Percentiles rank a stretch among this genome's conserved stretches.
These are phyloP conservation scores for Trichosurus vulpecula DNA, from an alignment of 2,797 vertebrate genomes.

Conservation along the genomic window DNA sequence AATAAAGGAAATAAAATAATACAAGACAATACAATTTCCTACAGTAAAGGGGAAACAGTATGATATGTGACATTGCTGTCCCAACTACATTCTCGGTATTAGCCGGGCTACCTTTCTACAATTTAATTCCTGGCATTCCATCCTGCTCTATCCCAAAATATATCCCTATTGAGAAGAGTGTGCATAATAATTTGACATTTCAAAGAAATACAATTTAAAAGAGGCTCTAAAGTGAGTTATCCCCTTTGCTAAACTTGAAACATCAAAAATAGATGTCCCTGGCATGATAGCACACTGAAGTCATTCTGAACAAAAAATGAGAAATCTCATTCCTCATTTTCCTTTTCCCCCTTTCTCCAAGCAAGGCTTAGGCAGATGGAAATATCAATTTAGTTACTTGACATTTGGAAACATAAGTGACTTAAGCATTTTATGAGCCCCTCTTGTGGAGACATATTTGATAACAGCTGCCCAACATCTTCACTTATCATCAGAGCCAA, in stretches of 20 bases:
- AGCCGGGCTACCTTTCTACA: not conserved
- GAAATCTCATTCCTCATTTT: slow-evolving; percentile 76
- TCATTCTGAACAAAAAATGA: slow-evolving; percentile 74
- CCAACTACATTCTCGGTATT: slow-evolving; percentile 10
- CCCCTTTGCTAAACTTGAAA: slow-evolving; percentile 69
- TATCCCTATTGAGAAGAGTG: slow-evolving; percentile 30
- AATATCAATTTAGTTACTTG: slow-evolving; percentile 74
- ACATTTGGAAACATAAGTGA: slow-evolving; percentile 76
- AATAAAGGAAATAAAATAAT: not conserved
- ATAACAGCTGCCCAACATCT: slow-evolving; percentile 71
- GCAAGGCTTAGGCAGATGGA: slow-evolving; percentile 75
- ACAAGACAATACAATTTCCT: not conserved
- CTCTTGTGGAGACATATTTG: slow-evolving; percentile 76
- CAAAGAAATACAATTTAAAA: slow-evolving; percentile 73
- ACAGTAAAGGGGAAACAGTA: not conserved
- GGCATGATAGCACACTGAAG: slow-evolving; percentile 75
- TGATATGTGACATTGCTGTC: not conserved
- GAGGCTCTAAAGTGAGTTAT: slow-evolving; percentile 63
- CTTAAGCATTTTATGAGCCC: slow-evolving; percentile 67
- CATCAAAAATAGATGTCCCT: slow-evolving; percentile 79
- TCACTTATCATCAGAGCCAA: slow-evolving; percentile 65
- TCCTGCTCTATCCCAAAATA: slow-evolving; percentile 59
- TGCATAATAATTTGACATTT: slow-evolving; percentile 69
- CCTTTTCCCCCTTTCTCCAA: slow-evolving; percentile 62
- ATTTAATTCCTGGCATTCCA: slow-evolving; percentile 59